phyloP scores from a whole-genome alignment of 2,113 vertebrate genomes.

The Erinaceus europaeus region DNA sequence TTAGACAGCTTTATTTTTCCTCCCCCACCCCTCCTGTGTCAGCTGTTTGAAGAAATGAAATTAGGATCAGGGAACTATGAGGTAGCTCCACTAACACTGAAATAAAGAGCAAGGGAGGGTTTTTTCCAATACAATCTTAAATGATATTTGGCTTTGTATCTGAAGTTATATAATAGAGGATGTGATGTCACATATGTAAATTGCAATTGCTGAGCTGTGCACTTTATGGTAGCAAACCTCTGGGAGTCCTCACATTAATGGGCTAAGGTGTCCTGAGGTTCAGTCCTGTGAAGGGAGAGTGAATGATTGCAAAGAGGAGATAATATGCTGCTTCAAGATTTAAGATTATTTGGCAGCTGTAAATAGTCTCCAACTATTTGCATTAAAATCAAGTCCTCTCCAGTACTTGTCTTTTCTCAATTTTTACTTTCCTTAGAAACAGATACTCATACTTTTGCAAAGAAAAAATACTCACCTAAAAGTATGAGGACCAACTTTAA shows the following conservation, averaged over 20 bases:
- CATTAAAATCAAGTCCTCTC: slow-evolving; percentile 20
- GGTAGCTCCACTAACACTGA: slow-evolving; percentile 41
- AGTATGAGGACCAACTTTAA: neutral
- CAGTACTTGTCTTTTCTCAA: slow-evolving; percentile 1
- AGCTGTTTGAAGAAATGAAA: slow-evolving; percentile 46
- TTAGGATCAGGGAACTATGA: slow-evolving; percentile 34
- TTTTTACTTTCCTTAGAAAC: slow-evolving; percentile 6
- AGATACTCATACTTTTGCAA: slow-evolving; percentile 5
- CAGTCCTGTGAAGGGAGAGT: neutral
- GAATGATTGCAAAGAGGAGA: slow-evolving; percentile 27
- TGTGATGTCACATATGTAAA: slow-evolving; percentile 76
- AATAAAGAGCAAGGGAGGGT: slow-evolving; percentile 38
- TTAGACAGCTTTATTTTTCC: neutral
- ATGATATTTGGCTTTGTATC: slow-evolving; percentile 71
- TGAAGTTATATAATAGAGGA: slow-evolving; percentile 75
- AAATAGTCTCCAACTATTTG: neutral
- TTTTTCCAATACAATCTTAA: slow-evolving; percentile 62
- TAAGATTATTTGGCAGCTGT: slow-evolving; percentile 14
- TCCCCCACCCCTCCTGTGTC: neutral
- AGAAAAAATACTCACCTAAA: slow-evolving; percentile 23
- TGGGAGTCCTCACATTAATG: slow-evolving; percentile 59
- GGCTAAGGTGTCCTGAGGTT: slow-evolving; percentile 35
- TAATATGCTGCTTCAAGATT: slow-evolving; percentile 13
- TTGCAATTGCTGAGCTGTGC: slow-evolving; percentile 66
- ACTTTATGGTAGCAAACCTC: slow-evolving; percentile 58